Conservation (phyloP, 2,113 vertebrate genomes). For the Neodon shergylaensis region DNA sequence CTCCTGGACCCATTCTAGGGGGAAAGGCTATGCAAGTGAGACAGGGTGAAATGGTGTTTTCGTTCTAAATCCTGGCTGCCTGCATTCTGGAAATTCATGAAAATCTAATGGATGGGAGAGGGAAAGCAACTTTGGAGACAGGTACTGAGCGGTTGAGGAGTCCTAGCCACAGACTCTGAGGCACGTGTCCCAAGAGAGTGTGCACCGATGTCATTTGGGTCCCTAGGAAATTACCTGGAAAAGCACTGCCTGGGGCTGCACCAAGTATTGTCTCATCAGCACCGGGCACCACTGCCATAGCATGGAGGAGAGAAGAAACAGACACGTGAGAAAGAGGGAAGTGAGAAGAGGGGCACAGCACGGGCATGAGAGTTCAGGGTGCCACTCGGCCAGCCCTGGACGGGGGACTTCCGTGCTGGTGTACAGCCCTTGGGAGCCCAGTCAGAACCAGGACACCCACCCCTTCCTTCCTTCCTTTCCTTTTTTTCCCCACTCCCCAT, state of each 20-base stretch:
- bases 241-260: conserved; percentile 89
- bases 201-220: conserved; percentile 68
- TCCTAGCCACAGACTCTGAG: neutral
- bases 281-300: conserved; percentile 91
- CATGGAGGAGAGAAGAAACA: conserved; percentile 90
- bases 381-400: neutral
- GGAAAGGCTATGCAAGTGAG: neutral
- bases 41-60: neutral
- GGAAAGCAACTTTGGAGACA: neutral
- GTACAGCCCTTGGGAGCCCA: neutral
- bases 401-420: neutral
- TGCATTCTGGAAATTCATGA: neutral
- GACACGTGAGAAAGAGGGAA: conserved; percentile 85
- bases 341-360: conserved; percentile 65
- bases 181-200: conserved; percentile 51
- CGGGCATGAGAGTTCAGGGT: neutral
- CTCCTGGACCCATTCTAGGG: neutral
- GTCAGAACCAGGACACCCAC: neutral
- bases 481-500: too few species aligned
- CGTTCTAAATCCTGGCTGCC: neutral
- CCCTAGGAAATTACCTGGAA: conserved; percentile 90
- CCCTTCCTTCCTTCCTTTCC: neutral
- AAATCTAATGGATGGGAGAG: neutral
- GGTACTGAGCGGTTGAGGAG: neutral
- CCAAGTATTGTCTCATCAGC: conserved; percentile 91